Evolutionary conservation across 2,888 invertebrate genomes (phyloP).

Genomic region (Sarcophaga variegata): DNA sequence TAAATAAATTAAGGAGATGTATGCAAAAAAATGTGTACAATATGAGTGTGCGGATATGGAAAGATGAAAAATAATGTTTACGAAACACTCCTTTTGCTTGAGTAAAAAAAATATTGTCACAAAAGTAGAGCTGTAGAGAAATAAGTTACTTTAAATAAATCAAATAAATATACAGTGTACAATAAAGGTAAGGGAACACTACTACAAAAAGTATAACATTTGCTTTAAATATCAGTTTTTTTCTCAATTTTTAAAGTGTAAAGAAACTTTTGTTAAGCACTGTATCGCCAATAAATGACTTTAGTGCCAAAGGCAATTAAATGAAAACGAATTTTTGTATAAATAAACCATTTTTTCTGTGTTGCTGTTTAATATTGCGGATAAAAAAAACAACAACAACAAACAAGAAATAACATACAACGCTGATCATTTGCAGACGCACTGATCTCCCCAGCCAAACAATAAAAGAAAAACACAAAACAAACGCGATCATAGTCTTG

Average conservation of each 20-base stretch:
- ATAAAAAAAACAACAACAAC: slow-evolving; percentile 18
- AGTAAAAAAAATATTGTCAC: slow-evolving; percentile 30
- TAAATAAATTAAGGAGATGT: slow-evolving; percentile 34
- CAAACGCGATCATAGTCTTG: slow-evolving; percentile 9
- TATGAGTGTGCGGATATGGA: neutral
- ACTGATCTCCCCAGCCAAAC: slow-evolving; percentile 7
- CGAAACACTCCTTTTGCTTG: slow-evolving; percentile 65
- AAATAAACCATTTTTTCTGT: slow-evolving; percentile 57
- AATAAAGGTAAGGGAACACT: neutral
- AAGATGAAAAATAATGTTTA: slow-evolving; percentile 22
- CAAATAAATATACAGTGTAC: slow-evolving; percentile 4
- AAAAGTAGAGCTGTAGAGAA: neutral
- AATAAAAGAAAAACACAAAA: neutral
- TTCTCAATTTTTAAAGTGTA: neutral
- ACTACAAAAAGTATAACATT: neutral
- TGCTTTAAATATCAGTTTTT: neutral
- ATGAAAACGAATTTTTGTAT: slow-evolving; percentile 75
- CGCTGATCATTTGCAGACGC: slow-evolving; percentile 52
- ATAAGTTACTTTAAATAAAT: neutral
- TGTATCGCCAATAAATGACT: slow-evolving; percentile 46
- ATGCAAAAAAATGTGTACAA: neutral
- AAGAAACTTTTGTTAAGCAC: slow-evolving; percentile 6
- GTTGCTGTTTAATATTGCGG: neutral
- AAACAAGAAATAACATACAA: slow-evolving; percentile 26
- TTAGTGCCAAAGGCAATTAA: slow-evolving; percentile 71